These are phyloP conservation scores for Cnemophilus loriae DNA, from an alignment of 2,113 vertebrate species.

Conservation along the genomic window DNA sequence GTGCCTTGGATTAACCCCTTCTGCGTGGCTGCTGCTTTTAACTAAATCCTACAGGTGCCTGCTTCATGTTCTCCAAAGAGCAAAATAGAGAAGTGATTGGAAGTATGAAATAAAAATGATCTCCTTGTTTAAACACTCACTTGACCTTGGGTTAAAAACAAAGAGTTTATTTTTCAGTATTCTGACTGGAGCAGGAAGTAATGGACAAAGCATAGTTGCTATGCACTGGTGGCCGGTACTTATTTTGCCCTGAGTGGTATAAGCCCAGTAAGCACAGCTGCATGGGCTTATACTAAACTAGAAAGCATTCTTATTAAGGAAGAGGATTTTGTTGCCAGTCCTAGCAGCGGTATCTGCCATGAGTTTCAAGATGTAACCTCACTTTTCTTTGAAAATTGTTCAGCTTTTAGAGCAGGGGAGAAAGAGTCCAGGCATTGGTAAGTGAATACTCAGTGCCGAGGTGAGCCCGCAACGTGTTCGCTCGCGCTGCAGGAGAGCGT, in stretches of 20 bases:
- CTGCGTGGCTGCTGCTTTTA: not conserved
- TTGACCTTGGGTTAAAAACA: not conserved
- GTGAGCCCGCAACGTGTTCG: accelerated
- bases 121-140: not conserved
- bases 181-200: not conserved
- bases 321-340: not conserved
- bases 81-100: not conserved
- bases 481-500: accelerated
- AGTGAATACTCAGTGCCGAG: not conserved
- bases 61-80: not conserved
- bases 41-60: not conserved
- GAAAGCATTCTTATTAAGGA: not conserved
- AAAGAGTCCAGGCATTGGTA: not conserved
- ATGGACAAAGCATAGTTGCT: not conserved
- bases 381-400: not conserved
- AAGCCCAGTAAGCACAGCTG: not conserved
- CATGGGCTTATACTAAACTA: not conserved
- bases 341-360: not conserved
- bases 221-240: accelerated
- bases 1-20: not conserved
- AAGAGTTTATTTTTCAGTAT: not conserved
- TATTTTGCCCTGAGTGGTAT: not conserved
- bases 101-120: not conserved
- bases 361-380: not conserved
- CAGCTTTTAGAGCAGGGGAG: not conserved